Base-by-base conservation (phyloP, 2,888 invertebrate species). In the Lapara coniferarum region DNA sequence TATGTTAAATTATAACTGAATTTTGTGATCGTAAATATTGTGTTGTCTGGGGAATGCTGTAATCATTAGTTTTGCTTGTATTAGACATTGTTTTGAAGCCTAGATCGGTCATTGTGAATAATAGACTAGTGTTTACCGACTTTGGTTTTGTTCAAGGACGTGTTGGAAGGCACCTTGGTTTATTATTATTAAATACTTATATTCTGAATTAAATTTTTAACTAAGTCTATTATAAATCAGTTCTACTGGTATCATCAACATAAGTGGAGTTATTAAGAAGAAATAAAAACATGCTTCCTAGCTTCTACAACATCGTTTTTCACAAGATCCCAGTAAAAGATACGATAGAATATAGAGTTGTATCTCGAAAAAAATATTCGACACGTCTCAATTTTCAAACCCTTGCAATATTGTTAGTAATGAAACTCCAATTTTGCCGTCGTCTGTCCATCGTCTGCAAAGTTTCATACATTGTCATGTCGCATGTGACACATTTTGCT, bases 21-120 rank as follows among this genome's bases (percentile, higher is more conserved):
- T 63, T 63, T 63, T 63, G 16, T 63, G 63, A 49, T 63, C 49
- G 49, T 63, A 63, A 63, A 63, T 63, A 63, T 63, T 63, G 10
- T 13, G 1, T 6, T 10, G 46, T 49, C 49, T 58, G 13, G 44
- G 59, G 59, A 46, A 19, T 46, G 46, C 59, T 30, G 0, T 37
- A 57, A 49, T 63, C 6, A 63, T 63, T 63, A 49, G 63, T 63
- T 49, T 49, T 63, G 16, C 16, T 59, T 59, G 59, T 16, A 37
- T 63, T 63, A 25, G 46, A 46, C 7, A 19, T 10, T 16, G 16
- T 63, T 63, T 19, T 1, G 37, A 16, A 46, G 7, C 10, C 16
- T 49, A 13, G 16, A 19, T 10, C 8, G 7, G 14, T 56, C 25
- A 25, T 56, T 55, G 19, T 55, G 19, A 19, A 55, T 55, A 55